Base-by-base conservation (phyloP, 2,888 invertebrate species). In the Chloroclysta siterata region DNA sequence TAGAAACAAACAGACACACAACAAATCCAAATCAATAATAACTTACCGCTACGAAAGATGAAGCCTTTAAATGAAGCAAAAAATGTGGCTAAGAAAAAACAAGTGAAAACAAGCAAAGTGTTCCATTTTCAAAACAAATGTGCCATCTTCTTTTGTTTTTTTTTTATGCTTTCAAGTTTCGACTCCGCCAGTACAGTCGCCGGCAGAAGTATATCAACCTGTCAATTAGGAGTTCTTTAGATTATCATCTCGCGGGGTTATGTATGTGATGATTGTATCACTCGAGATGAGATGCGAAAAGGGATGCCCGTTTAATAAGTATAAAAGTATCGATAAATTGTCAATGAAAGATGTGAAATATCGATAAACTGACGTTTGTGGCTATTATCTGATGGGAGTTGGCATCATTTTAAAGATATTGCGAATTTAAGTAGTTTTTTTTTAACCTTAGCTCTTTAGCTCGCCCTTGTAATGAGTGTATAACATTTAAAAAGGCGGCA, bases 171-270 rank as follows among this genome's bases (percentile, higher is more conserved):
- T 46, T 17, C 15, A 17, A 46, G 10, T 63, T 60, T 60, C 55
- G 68, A 65, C 69, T 11, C 29, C 50, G 51, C 22, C 51, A 65
- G 75, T 73, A 77, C 78, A 73, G 41, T 74, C 73, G 68, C 60
- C 53, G 53, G 74, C 80, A 78, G 76, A 83, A 79, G 79, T 83
- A 81, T 80, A 83, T 85, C 84, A 77, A 79, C 66, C 85, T 87
- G 88, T 88, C 88, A 88, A 88, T 88, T 88, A 88, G 81, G 74
- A 69, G 73, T 69, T 70, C 73, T 77, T 70, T 66, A 82, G 85
- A 84, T 87, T 81, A 85, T 75, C 81, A 83, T 86, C 85, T 75
- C 63, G 66, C 61, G 53, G 68, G 59, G 77, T 78, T 80, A 81
- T 79, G 77, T 80, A 82, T 79, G 77, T 71, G 62, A 69, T 70